These are phyloP conservation scores for Drosophila nigrodunni DNA, from an alignment of 1,140 invertebrate genomes.

Conservation along the genomic window DNA sequence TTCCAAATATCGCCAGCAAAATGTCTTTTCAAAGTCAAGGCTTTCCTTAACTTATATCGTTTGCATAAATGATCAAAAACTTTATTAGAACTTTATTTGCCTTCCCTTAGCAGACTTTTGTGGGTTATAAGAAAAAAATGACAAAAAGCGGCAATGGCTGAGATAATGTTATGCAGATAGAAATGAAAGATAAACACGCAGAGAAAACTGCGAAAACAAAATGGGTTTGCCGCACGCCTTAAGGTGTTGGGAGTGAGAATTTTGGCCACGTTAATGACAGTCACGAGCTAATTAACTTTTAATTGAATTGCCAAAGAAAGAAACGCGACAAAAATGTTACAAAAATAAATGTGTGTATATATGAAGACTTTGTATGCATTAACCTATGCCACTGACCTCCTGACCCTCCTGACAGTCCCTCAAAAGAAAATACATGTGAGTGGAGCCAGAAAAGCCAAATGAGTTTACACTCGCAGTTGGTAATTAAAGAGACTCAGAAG, in stretches of 20 bases:
- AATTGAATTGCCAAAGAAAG: constrained; percentile 61
- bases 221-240: constrained; percentile 15
- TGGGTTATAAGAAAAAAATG: not conserved
- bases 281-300: constrained; percentile 67
- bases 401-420: not conserved
- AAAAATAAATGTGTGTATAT: constrained; percentile 28
- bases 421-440: not conserved
- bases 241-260: not conserved
- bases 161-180: constrained; percentile 18
- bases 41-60: no score
- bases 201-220: not conserved
- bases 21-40: not conserved
- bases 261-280: constrained; percentile 47
- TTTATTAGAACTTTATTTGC: not conserved
- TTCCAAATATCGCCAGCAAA: not conserved
- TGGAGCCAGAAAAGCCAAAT: constrained; percentile 6
- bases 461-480: not conserved
- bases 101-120: not conserved
- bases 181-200: constrained; percentile 6
- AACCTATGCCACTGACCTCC: constrained; percentile 12
- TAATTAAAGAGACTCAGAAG: constrained; percentile 6
- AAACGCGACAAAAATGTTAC: constrained; percentile 28
- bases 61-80: constrained; percentile 1
- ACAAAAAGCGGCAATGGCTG: not conserved
- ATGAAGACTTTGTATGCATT: constrained; percentile 28